Percentiles rank a stretch among this genome's conserved stretches.
These are phyloP conservation scores for Mastomys coucha DNA, from an alignment of 2,113 vertebrate genomes.

Conservation along the genomic window DNA sequence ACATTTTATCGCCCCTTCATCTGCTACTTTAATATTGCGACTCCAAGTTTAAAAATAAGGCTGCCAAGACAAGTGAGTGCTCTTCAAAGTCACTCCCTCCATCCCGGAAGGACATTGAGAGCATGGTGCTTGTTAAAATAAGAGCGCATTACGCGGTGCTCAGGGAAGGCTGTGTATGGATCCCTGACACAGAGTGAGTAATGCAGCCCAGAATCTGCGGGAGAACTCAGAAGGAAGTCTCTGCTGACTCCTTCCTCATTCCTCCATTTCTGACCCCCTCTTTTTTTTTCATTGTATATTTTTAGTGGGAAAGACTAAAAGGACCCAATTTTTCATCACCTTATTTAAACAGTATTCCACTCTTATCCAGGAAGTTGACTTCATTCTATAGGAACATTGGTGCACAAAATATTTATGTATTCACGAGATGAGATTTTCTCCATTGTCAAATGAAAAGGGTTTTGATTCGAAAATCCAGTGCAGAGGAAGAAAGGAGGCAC, in stretches of 20 bases:
- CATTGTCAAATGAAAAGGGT: conserved; percentile 28
- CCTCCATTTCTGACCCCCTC: not conserved
- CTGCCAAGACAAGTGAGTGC: not conserved
- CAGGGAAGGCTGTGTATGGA: not conserved
- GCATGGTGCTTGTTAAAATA: not conserved
- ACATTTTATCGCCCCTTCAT: conserved; percentile 28
- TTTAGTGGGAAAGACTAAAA: conserved; percentile 45
- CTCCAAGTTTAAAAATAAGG: conserved; percentile 44
- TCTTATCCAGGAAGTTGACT: conserved; percentile 35
- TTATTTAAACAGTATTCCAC: conserved; percentile 39
- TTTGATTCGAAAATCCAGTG: conserved; percentile 43
- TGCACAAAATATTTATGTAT: conserved; percentile 46
- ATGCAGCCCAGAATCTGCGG: not conserved
- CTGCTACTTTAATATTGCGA: conserved; percentile 31
- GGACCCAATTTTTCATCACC: not conserved
- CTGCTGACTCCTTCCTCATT: not conserved
- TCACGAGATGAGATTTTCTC: conserved; percentile 10
- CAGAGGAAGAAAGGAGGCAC: not conserved
- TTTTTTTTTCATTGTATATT: not conserved
- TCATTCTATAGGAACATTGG: conserved; percentile 13
- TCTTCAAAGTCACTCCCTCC: not conserved
- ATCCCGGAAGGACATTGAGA: not conserved
- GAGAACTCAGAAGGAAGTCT: not conserved
- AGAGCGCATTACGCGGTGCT: not conserved
- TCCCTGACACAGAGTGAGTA: rapidly evolving